A percentile compares a stretch with the other conserved stretches of the same genome.
Conservation (phyloP, 1,140 invertebrate genomes). For the Contarinia nasturtii region DNA sequence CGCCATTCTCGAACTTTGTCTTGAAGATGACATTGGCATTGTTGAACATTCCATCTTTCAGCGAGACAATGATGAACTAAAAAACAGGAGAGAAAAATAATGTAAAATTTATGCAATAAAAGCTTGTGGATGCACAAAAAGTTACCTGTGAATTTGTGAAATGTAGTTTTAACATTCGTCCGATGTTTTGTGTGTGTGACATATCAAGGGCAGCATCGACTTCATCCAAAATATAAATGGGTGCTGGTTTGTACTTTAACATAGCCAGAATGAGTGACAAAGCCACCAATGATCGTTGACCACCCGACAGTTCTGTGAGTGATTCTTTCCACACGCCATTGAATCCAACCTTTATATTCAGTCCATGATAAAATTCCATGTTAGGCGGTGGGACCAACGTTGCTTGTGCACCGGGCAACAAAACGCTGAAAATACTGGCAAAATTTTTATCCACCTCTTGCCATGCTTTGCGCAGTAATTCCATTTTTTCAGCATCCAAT, state of each 20-base stretch:
- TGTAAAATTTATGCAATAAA: no score
- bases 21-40: constrained; percentile 97
- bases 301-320: constrained; percentile 86
- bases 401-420: constrained; percentile 78
- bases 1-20: constrained; percentile 89
- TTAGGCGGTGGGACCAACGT: constrained; percentile 62
- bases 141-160: constrained; percentile 81
- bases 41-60: constrained; percentile 99
- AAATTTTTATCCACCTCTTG: constrained; percentile 78
- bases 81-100: constrained; percentile 13
- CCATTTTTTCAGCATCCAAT: constrained; percentile 77
- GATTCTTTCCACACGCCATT: constrained; percentile 93
- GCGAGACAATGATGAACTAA: constrained; percentile 94
- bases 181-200: constrained; percentile 98
- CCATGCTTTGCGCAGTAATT: constrained; percentile 62
- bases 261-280: constrained; percentile 91
- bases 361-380: constrained; percentile 52
- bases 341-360: constrained; percentile 87
- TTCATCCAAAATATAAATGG: constrained; percentile 97
- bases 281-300: constrained; percentile 90
- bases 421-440: constrained; percentile 83
- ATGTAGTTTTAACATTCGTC: constrained; percentile 82
- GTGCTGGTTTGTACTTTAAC: constrained; percentile 93
- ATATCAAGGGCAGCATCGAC: constrained; percentile 97
- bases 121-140: no score